phyloP scores from a whole-genome alignment of 2,113 vertebrate genomes.

The Trichechus manatus region DNA sequence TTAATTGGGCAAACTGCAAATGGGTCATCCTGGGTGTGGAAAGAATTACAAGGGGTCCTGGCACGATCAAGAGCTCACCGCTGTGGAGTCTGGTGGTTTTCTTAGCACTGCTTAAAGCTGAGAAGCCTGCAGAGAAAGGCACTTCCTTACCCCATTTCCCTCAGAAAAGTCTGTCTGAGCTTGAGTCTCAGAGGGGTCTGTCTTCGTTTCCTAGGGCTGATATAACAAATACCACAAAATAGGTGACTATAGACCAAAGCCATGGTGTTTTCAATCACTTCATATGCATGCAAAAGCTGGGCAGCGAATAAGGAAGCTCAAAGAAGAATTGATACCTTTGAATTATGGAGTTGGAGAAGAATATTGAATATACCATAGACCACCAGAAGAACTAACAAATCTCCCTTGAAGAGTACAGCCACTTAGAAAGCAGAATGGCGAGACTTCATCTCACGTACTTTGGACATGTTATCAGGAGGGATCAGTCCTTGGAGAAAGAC shows the following conservation, averaged over 20 bases:
- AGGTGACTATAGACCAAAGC: not conserved
- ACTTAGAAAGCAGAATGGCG: too few species aligned
- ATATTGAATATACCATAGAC: too few species aligned
- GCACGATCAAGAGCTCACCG: not conserved
- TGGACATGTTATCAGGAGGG: too few species aligned
- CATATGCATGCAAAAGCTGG: too few species aligned
- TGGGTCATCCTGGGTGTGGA: not conserved
- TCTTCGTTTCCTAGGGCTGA: not conserved
- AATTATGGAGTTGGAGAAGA: too few species aligned
- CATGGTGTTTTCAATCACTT: too few species aligned
- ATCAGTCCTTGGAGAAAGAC: too few species aligned
- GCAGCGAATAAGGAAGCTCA: too few species aligned
- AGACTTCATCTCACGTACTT: too few species aligned
- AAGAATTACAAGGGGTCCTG: not conserved
- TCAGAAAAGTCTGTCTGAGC: not conserved
- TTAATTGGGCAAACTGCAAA: not conserved
- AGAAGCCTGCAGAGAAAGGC: not conserved
- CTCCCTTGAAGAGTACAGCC: too few species aligned
- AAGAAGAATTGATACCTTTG: too few species aligned
- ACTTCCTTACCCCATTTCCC: not conserved
- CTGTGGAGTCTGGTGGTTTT: not conserved
- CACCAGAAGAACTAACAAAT: too few species aligned
- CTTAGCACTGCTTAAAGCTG: accelerated
- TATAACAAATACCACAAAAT: not conserved
- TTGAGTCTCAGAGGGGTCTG: accelerated